Conservation (phyloP, 2,797 vertebrate species). For the Morus bassanus region DNA sequence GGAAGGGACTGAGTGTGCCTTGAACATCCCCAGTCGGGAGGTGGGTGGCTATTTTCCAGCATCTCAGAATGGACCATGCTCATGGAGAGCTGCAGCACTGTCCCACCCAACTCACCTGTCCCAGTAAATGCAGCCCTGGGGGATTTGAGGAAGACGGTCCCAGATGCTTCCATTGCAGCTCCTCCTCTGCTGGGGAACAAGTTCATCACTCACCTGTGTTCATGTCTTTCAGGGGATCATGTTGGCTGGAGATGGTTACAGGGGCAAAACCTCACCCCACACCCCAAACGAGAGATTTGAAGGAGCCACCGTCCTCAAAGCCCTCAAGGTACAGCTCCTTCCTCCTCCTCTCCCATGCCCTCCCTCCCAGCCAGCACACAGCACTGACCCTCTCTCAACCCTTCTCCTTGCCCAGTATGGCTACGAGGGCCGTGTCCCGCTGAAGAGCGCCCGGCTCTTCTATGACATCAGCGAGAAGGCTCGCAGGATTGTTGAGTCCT, state of each 20-base stretch:
- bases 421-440: conserved; percentile 89
- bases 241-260: conserved; percentile 92
- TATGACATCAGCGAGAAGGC: conserved; percentile 94
- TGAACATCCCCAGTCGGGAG: background rate
- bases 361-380: fast-evolving
- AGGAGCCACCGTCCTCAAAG: conserved; percentile 94
- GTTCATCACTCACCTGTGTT: background rate
- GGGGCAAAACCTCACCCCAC: conserved; percentile 93
- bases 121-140: background rate
- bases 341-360: background rate
- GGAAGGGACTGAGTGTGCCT: background rate
- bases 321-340: conserved; percentile 82
- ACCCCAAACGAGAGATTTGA: conserved; percentile 97
- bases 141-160: background rate
- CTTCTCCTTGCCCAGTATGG: conserved; percentile 79
- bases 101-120: background rate
- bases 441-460: conserved; percentile 91
- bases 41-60: background rate
- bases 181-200: background rate
- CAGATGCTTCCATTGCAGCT: background rate
- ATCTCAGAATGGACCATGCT: background rate
- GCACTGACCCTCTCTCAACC: background rate
- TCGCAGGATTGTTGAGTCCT: conserved; percentile 88
- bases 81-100: background rate
- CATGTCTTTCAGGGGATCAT: conserved; percentile 78